Conservation (phyloP, 1,140 invertebrate genomes). For the Drosophila ironensis region DNA sequence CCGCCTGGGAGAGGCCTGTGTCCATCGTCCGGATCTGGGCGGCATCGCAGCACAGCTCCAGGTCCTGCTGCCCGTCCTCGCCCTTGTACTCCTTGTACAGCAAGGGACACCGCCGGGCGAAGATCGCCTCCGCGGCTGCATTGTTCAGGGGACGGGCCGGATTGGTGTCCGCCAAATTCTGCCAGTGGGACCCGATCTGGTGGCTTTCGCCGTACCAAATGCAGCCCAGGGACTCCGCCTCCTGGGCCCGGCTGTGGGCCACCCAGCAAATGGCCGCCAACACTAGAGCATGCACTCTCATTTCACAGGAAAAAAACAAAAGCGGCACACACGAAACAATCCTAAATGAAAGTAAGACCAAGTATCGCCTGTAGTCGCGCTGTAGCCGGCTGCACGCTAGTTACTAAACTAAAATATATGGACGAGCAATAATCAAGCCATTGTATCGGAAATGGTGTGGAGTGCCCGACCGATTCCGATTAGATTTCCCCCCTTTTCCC, state of each 20-base stretch:
- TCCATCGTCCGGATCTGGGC: constrained; percentile 83
- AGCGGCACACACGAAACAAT: background rate
- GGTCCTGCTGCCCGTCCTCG: constrained; percentile 26
- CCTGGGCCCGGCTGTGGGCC: background rate
- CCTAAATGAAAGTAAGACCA: background rate
- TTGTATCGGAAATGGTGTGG: constrained; percentile 14
- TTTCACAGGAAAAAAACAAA: background rate
- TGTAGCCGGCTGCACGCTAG: constrained; percentile 35
- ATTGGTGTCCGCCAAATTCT: constrained; percentile 37
- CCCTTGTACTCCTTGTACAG: constrained; percentile 80
- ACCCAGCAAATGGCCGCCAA: background rate
- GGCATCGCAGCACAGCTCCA: constrained; percentile 83
- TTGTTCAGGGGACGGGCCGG: constrained; percentile 82
- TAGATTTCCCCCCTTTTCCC: constrained; percentile 40
- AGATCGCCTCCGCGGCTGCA: constrained; percentile 39
- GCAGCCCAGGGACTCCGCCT: constrained; percentile 70
- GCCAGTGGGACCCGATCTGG: constrained; percentile 40
- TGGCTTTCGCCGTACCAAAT: constrained; percentile 85
- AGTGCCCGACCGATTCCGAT: constrained; percentile 19
- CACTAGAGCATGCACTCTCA: constrained; percentile 21
- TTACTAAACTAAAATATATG: constrained; percentile 16
- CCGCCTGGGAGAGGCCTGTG: constrained; percentile 82
- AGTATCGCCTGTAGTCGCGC: constrained; percentile 1
- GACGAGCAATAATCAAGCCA: constrained; percentile 6
- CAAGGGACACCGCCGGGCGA: constrained; percentile 83